Evolutionary conservation across 1,140 invertebrate species (phyloP), one percentile per base, ranked within the genome.

Genomic region (Aphelenchoides besseyi): DNA sequence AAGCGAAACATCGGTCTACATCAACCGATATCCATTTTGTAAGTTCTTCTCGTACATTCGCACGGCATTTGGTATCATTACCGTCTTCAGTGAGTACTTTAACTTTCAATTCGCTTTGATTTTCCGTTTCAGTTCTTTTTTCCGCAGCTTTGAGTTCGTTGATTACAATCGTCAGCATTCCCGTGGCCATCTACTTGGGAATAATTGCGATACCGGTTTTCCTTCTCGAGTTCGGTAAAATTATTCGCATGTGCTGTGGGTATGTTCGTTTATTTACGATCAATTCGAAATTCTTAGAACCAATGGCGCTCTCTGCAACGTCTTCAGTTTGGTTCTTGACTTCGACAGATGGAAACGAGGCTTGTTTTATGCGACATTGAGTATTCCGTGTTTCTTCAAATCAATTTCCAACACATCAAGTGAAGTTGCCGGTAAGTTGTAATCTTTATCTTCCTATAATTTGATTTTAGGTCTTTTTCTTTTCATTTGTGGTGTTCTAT

Each of bases 241-340:
- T 77, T 66, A 77, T 77, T 30, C 77, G 75, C 36, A 73, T 77
- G 61, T 77, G 75, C 66, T 77, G 75, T 28, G 75, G 75, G 75
- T 76, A 63, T 70, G 16, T 75, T 2, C 12, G 0, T 18, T 1
- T 53, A 33, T 66, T n/a, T 64, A 54, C 5, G 29, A 5, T 32
- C 9, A 35, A 64, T 64, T 74, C 9, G 1, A 74, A 73, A 18
- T 37, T 68, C 77, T 28, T n/a, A 76, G 74, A 32, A 74, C 77
- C 5, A 59, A 80, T 33, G 74, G 74, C n/a, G 74, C 74, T 3
- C 35, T 74, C 3, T 76, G 74, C 54, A 32, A 36, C 59, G 75
- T 69, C 8, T 76, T 76, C 33, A 48, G 64, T 18, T 18, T 76
- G 2, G 76, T 76, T 3, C 59, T 76, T 8, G 75, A 61, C 23